phyloP scores from a whole-genome alignment of 2,888 invertebrate species.

The Graphium colonna region DNA sequence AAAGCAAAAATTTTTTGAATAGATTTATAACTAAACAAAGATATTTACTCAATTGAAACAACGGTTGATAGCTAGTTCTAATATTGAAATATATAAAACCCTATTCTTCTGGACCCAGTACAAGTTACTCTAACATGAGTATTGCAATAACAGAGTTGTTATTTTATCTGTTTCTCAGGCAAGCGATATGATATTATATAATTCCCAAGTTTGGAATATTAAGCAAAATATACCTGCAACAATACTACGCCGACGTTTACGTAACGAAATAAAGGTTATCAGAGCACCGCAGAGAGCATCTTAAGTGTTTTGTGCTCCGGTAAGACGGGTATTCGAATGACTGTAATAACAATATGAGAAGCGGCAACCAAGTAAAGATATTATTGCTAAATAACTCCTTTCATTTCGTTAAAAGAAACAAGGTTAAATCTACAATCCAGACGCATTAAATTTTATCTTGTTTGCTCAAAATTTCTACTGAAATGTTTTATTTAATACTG shows the following conservation, averaged over 20 bases:
- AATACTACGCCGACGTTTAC: conserved; percentile 42
- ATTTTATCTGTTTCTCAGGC: background rate
- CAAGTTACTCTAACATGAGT: too few species aligned
- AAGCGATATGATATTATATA: conserved; percentile 14
- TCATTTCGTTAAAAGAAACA: conserved; percentile 1
- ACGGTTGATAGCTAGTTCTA: too few species aligned
- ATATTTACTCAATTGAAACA: too few species aligned
- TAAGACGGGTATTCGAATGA: conserved; percentile 40
- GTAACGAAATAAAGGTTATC: conserved; percentile 54
- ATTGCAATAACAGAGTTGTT: too few species aligned
- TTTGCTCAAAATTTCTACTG: background rate
- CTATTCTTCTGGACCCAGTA: too few species aligned
- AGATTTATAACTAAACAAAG: too few species aligned
- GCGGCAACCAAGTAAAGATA: conserved; percentile 16
- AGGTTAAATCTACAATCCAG: background rate
- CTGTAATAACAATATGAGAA: conserved; percentile 35
- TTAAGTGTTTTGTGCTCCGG: conserved; percentile 52
- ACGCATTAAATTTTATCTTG: background rate
- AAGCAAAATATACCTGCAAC: conserved; percentile 11
- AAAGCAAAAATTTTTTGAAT: too few species aligned
- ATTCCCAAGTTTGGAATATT: conserved; percentile 8
- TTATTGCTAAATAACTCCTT: conserved; percentile 8
- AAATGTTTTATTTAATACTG: background rate
- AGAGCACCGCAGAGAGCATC: conserved; percentile 45
- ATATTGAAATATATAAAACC: too few species aligned